A percentile compares a stretch with the other conserved stretches of the same genome.
These are phyloP conservation scores for Dasyprocta punctata DNA, from an alignment of 2,113 vertebrate species.

Conservation along the genomic window DNA sequence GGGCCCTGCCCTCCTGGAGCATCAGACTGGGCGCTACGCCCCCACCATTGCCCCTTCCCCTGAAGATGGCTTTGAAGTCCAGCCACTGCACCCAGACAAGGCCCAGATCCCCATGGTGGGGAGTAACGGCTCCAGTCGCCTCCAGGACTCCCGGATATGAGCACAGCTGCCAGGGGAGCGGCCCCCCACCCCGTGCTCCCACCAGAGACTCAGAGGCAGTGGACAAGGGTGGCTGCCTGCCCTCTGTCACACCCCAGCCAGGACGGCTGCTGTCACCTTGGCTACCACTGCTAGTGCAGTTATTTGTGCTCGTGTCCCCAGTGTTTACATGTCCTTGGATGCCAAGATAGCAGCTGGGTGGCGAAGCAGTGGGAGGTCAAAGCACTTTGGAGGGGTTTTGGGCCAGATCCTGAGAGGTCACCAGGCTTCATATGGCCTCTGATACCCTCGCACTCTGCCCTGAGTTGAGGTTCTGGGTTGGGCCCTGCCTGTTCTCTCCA, in stretches of 20 bases:
- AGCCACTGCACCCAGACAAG: conserved; percentile 92
- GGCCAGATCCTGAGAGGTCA: conserved; percentile 50
- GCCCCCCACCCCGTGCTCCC: conserved; percentile 54
- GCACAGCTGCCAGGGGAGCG: conserved; percentile 68
- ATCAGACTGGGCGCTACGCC: conserved; percentile 95
- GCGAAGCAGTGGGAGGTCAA: not conserved
- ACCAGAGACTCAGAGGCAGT: conserved; percentile 67
- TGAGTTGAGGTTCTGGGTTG: conserved; percentile 60
- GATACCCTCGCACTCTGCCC: conserved; percentile 40
- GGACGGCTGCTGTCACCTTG: conserved; percentile 48
- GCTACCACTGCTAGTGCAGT: conserved; percentile 63
- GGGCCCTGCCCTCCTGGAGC: conserved; percentile 95
- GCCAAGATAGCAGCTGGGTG: conserved; percentile 66
- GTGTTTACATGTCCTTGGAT: conserved; percentile 81
- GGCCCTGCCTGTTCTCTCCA: not conserved
- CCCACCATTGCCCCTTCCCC: conserved; percentile 82
- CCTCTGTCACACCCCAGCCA: not conserved
- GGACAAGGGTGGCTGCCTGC: conserved; percentile 7
- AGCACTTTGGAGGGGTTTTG: conserved; percentile 77
- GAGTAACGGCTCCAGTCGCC: conserved; percentile 95
- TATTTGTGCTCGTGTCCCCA: conserved; percentile 72
- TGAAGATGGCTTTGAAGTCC: conserved; percentile 91
- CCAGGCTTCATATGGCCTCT: conserved; percentile 29
- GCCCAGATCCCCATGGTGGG: conserved; percentile 91
- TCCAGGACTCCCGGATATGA: conserved; percentile 94